Evolutionary conservation across 2,113 vertebrate species (phyloP).

Genomic region (Salvelinus fontinalis): DNA sequence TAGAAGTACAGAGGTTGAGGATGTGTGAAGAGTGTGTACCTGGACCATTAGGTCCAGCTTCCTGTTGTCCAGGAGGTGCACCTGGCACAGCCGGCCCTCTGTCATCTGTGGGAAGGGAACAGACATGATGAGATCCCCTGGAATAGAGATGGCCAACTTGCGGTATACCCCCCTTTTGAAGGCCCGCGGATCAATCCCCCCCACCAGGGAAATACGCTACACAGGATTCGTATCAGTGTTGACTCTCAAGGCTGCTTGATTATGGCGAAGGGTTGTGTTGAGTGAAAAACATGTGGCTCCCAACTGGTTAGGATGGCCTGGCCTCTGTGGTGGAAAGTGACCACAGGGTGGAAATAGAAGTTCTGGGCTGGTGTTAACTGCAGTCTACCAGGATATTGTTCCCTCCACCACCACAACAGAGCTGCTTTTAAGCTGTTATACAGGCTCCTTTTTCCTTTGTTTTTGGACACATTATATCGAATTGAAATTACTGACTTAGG

Average conservation of each 20-base stretch:
- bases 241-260: conserved; percentile 22
- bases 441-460: neutral
- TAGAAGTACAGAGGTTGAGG: neutral
- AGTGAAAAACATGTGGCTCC: conserved; percentile 40
- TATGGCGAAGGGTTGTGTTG: conserved; percentile 8
- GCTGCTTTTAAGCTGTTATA: conserved; percentile 39
- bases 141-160: neutral
- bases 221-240: conserved; percentile 15
- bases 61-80: conserved; percentile 91
- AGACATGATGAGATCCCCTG: conserved; percentile 18
- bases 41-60: conserved; percentile 96
- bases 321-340: conserved; percentile 46
- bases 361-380: conserved; percentile 31
- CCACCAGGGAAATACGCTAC: neutral
- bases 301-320: conserved; percentile 8
- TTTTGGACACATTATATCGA: conserved; percentile 32
- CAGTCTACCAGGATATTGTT: conserved; percentile 50
- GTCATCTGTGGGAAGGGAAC: conserved; percentile 84
- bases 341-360: conserved; percentile 28
- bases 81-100: conserved; percentile 91
- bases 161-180: too few relatives aligned
- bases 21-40: conserved; percentile 66
- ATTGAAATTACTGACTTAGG: conserved; percentile 2
- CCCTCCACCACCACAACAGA: conserved; percentile 49
- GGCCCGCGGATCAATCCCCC: neutral